Conservation (phyloP, 2,888 invertebrate genomes). For the Crepidodera aurea region DNA sequence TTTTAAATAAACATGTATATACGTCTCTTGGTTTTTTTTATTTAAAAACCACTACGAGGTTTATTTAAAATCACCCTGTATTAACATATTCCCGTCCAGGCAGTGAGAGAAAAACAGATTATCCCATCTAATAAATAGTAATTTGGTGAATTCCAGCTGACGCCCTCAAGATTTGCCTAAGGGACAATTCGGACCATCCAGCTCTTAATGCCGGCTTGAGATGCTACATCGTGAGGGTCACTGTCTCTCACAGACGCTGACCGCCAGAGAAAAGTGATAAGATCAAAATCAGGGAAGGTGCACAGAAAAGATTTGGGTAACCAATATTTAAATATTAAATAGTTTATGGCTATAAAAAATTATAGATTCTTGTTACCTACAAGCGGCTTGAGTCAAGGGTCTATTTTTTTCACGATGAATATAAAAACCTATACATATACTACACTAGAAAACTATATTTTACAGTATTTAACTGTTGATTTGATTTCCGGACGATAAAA, state of each 20-base stretch:
- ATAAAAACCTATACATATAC: no score
- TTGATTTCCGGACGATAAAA: no score
- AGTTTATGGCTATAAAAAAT: slow-evolving; percentile 3
- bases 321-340: slow-evolving; percentile 7
- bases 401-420: not conserved
- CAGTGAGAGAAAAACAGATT: slow-evolving; percentile 2
- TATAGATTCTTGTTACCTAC: not conserved
- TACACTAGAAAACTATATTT: no score
- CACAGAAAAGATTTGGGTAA: slow-evolving; percentile 1
- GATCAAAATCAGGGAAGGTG: not conserved
- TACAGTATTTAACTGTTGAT: no score
- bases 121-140: slow-evolving; percentile 25
- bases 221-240: slow-evolving; percentile 13
- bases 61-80: not conserved
- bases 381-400: not conserved
- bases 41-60: no score
- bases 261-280: slow-evolving; percentile 1
- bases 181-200: slow-evolving; percentile 19
- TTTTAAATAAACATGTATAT: no score
- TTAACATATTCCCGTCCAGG: not conserved
- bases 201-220: slow-evolving; percentile 10
- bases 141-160: slow-evolving; percentile 22
- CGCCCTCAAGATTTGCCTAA: slow-evolving; percentile 17
- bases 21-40: no score
- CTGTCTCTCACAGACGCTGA: slow-evolving; percentile 5